These are phyloP conservation scores for Ricordea florida DNA, from an alignment of 92 coral and sea anemone species.

Conservation along the genomic window DNA sequence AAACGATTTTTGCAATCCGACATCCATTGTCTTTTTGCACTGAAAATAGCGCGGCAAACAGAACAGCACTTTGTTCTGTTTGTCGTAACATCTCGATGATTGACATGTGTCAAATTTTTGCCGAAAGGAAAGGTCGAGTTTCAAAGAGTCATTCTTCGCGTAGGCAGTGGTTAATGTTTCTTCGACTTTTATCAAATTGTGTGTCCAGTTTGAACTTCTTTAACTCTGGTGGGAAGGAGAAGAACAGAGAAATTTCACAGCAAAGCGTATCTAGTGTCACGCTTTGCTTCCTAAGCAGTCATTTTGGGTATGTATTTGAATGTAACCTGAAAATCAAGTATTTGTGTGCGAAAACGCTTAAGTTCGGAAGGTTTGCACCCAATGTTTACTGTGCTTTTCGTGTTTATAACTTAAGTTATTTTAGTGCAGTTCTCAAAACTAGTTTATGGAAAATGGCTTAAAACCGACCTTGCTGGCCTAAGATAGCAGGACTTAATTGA, in stretches of 20 bases:
- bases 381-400: constrained; percentile 12
- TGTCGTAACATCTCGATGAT: constrained; percentile 38
- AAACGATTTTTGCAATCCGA: no score
- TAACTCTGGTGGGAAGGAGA: background rate
- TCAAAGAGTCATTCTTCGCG: constrained; percentile 1
- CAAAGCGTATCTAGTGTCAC: background rate
- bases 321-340: constrained; percentile 4
- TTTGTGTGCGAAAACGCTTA: constrained; percentile 12
- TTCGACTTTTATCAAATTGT: background rate
- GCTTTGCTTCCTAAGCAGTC: constrained; percentile 3
- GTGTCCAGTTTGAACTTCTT: background rate
- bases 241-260: background rate
- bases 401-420: constrained; percentile 4
- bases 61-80: constrained; percentile 15
- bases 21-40: constrained; percentile 17
- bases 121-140: constrained; percentile 11
- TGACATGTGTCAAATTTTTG: constrained; percentile 66
- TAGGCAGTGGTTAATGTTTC: background rate
- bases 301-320: constrained; percentile 10
- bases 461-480: background rate
- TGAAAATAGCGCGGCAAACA: background rate
- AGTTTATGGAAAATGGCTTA: background rate
- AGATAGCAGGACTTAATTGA: no score
- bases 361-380: constrained; percentile 17
- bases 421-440: background rate